phyloP scores from a whole-genome alignment of 2,797 vertebrate genomes.

The Pipistrellus pygmaeus region DNA sequence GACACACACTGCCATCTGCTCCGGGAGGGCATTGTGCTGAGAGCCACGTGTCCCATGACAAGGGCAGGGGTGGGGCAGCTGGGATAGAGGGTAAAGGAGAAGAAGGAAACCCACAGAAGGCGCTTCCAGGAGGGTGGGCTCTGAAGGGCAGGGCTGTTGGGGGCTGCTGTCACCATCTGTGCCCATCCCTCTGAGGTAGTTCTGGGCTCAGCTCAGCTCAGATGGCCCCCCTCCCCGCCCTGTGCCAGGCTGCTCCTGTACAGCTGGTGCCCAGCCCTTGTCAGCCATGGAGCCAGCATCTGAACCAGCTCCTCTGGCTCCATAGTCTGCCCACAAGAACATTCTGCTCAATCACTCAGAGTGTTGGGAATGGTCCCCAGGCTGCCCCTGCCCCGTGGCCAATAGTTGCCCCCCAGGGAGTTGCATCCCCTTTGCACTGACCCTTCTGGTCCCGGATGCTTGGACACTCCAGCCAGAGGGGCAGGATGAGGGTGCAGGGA shows the following conservation, averaged over 20 bases:
- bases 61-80: not conserved
- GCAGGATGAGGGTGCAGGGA: fast-evolving
- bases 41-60: slow-evolving; percentile 64
- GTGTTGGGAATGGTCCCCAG: not conserved
- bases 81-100: slow-evolving; percentile 52
- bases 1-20: slow-evolving; percentile 85
- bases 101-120: slow-evolving; percentile 71
- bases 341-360: fast-evolving
- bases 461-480: not conserved
- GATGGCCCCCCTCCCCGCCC: fast-evolving
- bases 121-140: not conserved
- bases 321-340: not conserved
- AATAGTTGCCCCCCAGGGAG: fast-evolving
- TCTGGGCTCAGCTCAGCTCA: not conserved
- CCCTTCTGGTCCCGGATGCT: not conserved
- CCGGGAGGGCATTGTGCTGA: slow-evolving; percentile 61
- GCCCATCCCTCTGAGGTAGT: fast-evolving
- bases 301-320: not conserved
- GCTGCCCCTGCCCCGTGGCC: not conserved
- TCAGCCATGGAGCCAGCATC: not conserved
- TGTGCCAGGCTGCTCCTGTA: fast-evolving
- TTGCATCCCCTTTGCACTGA: not conserved
- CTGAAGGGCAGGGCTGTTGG: not conserved
- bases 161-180: not conserved
- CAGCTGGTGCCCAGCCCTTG: not conserved